Percentiles rank a stretch among this genome's conserved stretches.
phyloP scores from a whole-genome alignment of 1,140 invertebrate species.

The Eriosoma lanigerum region DNA sequence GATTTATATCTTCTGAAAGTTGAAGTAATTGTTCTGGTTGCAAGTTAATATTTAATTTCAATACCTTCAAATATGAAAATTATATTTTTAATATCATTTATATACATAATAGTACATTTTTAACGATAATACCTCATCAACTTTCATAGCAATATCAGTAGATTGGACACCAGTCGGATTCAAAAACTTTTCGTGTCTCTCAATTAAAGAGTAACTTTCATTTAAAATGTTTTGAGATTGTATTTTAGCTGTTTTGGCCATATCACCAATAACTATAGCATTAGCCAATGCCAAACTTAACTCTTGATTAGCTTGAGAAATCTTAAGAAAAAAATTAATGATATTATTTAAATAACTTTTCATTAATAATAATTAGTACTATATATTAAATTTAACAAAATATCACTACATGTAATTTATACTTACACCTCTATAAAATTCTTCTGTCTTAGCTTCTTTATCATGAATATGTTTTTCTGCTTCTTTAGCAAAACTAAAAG shows the following conservation, averaged over 20 bases:
- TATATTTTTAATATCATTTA: not conserved
- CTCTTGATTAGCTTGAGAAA: constrained; percentile 64
- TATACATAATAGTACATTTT: not conserved
- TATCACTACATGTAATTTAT: not conserved
- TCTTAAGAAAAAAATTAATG: constrained; percentile 58
- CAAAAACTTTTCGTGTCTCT: constrained; percentile 75
- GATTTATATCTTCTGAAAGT: constrained; percentile 80
- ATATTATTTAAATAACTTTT: constrained; percentile 23
- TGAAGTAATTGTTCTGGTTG: constrained; percentile 83
- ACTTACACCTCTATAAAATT: constrained; percentile 66
- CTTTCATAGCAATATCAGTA: constrained; percentile 75
- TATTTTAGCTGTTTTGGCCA: constrained; percentile 63
- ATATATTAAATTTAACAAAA: no score
- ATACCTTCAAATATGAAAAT: constrained; percentile 42
- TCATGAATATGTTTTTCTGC: constrained; percentile 76
- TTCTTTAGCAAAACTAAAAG: constrained; percentile 80
- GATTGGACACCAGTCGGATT: constrained; percentile 76
- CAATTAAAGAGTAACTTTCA: constrained; percentile 65
- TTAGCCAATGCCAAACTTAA: constrained; percentile 62
- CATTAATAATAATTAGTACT: not conserved
- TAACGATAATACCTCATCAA: constrained; percentile 66
- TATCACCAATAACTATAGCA: constrained; percentile 65
- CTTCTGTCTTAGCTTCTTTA: constrained; percentile 77
- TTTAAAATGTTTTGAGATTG: constrained; percentile 62
- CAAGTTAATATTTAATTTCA: constrained; percentile 64